A percentile compares a stretch with the other conserved stretches of the same genome.
Conservation (phyloP, 2,113 vertebrate species). For the Erpornis zantholeuca region DNA sequence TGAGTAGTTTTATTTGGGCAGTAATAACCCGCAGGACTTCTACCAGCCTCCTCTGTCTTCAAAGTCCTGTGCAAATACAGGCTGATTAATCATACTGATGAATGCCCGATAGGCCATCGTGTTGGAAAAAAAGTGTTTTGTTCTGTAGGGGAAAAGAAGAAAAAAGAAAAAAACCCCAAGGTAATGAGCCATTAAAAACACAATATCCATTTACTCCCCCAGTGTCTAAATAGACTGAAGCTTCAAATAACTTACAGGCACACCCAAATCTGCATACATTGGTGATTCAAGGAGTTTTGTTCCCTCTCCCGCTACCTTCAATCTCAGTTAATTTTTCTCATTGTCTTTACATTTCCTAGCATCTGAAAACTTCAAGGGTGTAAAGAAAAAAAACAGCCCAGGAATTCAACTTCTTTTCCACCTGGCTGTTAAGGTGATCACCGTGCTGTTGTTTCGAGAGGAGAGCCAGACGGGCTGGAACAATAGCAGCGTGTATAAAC, state of each 20-base stretch:
- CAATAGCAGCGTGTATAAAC: conserved; percentile 31
- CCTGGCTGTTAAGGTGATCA: conserved; percentile 29
- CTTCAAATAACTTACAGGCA: neutral
- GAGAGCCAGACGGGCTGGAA: conserved; percentile 36
- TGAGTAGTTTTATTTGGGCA: neutral
- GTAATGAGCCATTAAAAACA: conserved; percentile 25
- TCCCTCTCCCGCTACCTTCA: neutral
- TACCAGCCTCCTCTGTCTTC: neutral
- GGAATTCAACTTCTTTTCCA: conserved; percentile 37
- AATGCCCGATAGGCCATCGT: neutral
- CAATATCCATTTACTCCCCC: neutral
- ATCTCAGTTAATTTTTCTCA: neutral
- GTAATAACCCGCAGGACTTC: neutral
- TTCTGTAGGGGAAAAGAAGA: neutral
- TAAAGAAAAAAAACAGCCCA: neutral
- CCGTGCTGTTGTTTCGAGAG: neutral
- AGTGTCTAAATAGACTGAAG: neutral
- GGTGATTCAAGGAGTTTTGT: neutral
- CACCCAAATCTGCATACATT: neutral
- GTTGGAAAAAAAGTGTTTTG: neutral
- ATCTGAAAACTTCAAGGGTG: neutral
- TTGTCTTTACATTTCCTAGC: neutral
- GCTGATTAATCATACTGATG: conserved; percentile 20
- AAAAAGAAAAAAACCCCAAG: neutral
- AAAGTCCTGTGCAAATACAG: neutral